Evolutionary conservation across 1,140 invertebrate species (phyloP).

Genomic region (Diabrotica undecimpunctata): DNA sequence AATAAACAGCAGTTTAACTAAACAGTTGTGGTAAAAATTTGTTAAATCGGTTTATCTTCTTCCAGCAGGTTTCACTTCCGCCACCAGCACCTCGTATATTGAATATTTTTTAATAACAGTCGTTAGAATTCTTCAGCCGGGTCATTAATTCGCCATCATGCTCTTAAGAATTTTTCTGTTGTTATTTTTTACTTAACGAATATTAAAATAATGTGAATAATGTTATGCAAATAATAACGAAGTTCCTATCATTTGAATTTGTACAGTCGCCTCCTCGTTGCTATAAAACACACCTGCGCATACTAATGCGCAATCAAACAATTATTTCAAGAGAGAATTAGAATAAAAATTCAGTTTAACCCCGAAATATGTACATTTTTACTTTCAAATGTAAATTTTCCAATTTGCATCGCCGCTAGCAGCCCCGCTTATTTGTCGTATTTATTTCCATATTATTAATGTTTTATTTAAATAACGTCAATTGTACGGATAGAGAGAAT

Average conservation of each 20-base stretch:
- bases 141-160: no score
- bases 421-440: slow-evolving; percentile 1
- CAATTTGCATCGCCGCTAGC: slow-evolving; percentile 1
- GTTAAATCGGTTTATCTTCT: no score
- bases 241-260: background rate
- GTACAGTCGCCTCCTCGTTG: background rate
- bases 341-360: slow-evolving; percentile 3
- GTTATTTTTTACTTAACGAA: background rate
- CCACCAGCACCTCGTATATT: no score
- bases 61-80: no score
- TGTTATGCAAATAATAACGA: slow-evolving; percentile 1
- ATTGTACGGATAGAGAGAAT: background rate
- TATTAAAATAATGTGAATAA: background rate
- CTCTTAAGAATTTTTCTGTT: no score
- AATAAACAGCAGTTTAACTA: no score
- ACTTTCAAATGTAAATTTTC: slow-evolving; percentile 3
- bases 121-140: no score
- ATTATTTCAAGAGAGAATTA: slow-evolving; percentile 3
- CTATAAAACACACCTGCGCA: slow-evolving; percentile 1
- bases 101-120: no score
- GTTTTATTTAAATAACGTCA: slow-evolving; percentile 3
- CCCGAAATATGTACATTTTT: slow-evolving; percentile 2
- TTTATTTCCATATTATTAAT: slow-evolving; percentile 3
- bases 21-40: no score
- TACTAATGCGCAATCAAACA: slow-evolving; percentile 2